Evolutionary conservation across 2,113 vertebrate genomes (phyloP).

Genomic region (Dicaeum eximium): DNA sequence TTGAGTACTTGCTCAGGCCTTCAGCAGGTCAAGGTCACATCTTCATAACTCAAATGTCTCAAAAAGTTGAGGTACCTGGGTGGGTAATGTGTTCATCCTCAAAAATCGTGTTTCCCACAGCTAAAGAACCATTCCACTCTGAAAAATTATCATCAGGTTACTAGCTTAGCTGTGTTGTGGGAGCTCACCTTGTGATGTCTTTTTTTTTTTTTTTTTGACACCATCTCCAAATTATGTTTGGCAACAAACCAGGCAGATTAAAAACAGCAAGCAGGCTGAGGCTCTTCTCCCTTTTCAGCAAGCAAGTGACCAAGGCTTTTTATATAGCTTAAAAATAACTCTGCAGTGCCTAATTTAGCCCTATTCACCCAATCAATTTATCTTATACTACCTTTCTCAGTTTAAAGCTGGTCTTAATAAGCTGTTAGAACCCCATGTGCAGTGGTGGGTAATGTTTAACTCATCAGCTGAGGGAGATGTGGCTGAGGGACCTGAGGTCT

Average conservation of each 20-base stretch:
- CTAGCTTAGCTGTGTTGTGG: neutral
- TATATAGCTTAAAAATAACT: neutral
- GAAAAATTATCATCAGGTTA: neutral
- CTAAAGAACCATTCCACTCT: neutral
- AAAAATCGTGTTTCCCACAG: neutral
- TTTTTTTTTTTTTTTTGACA: neutral
- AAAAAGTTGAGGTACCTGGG: neutral
- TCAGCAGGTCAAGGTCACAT: neutral
- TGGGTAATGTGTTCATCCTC: neutral
- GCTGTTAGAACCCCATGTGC: neutral
- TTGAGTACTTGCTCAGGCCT: neutral
- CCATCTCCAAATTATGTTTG: neutral
- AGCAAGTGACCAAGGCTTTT: neutral
- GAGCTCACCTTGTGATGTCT: neutral
- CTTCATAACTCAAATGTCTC: neutral
- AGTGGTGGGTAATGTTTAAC: neutral
- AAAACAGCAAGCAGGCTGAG: neutral
- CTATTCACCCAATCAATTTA: neutral
- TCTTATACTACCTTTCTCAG: neutral
- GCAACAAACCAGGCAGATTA: neutral
- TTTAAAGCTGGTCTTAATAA: neutral
- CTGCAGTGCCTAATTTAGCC: neutral
- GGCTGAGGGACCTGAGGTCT: neutral
- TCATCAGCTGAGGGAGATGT: neutral
- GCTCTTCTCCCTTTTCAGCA: neutral